Conservation (phyloP, 2,113 vertebrate genomes). For the Aix galericulata region DNA sequence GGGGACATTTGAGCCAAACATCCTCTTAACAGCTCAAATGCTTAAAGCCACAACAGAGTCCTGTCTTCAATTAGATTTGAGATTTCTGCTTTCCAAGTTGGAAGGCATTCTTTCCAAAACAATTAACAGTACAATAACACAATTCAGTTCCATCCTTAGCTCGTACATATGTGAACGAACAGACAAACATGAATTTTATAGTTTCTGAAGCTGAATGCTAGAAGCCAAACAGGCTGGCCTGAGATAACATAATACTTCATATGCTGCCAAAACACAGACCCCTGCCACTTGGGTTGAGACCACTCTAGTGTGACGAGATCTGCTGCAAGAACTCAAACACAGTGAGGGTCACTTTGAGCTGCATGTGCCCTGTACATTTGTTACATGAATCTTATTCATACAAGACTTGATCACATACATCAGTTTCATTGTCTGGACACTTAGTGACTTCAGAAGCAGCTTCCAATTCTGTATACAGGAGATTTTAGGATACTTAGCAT, state of each 20-base stretch:
- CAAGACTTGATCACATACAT: background rate
- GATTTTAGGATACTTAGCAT: background rate
- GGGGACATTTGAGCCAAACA: background rate
- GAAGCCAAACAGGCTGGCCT: background rate
- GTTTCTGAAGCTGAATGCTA: background rate
- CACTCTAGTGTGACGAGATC: background rate
- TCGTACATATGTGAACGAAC: background rate
- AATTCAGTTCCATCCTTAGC: background rate
- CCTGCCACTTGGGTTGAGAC: background rate
- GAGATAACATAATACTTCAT: background rate
- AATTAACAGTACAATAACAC: background rate
- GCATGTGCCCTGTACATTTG: fast-evolving
- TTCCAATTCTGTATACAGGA: background rate
- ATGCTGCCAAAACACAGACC: background rate
- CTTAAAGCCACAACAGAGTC: background rate
- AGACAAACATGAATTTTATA: background rate
- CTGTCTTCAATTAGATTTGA: background rate
- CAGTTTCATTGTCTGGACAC: background rate
- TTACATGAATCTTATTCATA: background rate
- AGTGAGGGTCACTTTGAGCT: background rate
- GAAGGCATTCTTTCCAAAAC: background rate
- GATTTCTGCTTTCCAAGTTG: background rate
- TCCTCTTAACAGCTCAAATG: background rate
- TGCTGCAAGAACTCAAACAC: background rate
- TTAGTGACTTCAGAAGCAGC: background rate